Conservation (phyloP, 2,797 vertebrate genomes). For the Microctenopoma stevenorrisi region DNA sequence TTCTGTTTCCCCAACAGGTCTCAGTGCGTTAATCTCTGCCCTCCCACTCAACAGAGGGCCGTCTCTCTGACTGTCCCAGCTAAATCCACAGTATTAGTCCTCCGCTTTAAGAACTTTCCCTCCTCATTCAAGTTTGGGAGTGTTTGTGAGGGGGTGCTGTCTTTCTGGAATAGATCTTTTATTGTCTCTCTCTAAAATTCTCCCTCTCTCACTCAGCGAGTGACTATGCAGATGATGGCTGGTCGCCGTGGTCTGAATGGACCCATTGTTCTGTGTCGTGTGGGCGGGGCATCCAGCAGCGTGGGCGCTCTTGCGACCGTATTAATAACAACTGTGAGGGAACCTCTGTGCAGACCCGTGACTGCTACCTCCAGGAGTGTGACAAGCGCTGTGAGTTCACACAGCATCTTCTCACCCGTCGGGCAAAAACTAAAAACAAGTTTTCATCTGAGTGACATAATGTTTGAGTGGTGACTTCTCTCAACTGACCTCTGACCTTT, state of each 20-base stretch:
- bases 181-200: constrained; percentile 71
- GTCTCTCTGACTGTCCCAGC: constrained; percentile 59
- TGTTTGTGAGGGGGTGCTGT: constrained; percentile 66
- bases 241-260: constrained; percentile 99
- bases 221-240: constrained; percentile 95
- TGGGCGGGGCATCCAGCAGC: constrained; percentile 97
- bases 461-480: constrained; percentile 1
- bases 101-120: constrained; percentile 72
- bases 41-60: constrained; percentile 54
- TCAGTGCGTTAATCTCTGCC: constrained; percentile 39
- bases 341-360: constrained; percentile 96
- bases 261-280: constrained; percentile 97
- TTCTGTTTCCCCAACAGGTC: constrained; percentile 54
- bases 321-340: constrained; percentile 98
- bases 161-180: constrained; percentile 77
- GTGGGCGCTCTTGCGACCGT: constrained; percentile 97
- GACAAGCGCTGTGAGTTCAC: constrained; percentile 95
- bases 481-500: constrained; percentile 53
- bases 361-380: constrained; percentile 96
- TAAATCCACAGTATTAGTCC: constrained; percentile 76
- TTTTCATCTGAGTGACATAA: neutral
- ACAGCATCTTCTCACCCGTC: constrained; percentile 2
- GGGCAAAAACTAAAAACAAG: constrained; percentile 8
- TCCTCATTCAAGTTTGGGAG: constrained; percentile 64
- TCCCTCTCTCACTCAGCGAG: constrained; percentile 85